Base-by-base conservation (phyloP, 1,140 invertebrate species). In the Hyphantria cunea region DNA sequence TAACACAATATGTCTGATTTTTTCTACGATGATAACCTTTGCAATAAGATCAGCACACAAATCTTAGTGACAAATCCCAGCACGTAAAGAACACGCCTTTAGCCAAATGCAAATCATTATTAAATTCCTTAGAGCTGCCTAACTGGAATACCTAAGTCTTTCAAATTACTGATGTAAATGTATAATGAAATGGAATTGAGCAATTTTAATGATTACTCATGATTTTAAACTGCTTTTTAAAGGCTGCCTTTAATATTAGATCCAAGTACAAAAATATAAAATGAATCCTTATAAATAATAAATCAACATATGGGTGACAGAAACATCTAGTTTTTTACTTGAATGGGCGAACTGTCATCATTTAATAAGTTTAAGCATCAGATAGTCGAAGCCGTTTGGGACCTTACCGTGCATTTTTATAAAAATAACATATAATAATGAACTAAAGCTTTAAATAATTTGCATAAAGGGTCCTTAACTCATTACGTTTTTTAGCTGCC, bases 141-240 rank as follows among this genome's bases (percentile, higher is more conserved):
- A 25, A 25, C 17, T 25, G 17, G 17, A 25, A 25, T 25, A 5
- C 17, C 17, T 25, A 25, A 25, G 17, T 25, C 17, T 13, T 9
- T 13, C 15, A 8, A n/a, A 44, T 15, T 55, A 44, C 52, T 10
- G 52, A 14, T 15, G 32, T 32, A 17, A 58, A 58, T 58, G 32
- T 58, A 49, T 42, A 34, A 58, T 58, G 55, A 58, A 49, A 49
- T 58, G 45, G 45, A 37, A 58, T 58, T 58, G 55, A 58, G 55
- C 55, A 58, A 58, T 58, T 58, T 58, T 49, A 15, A 49, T 58
- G 44, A 58, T 39, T 15, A 37, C 39, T 13, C 39, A 58, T 49
- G 55, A 31, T 15, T 37, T 48, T 58, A 48, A 45, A 58, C 55
- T n/a, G n/a, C n/a, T n/a, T n/a, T n/a, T n/a, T n/a, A n/a, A 58